phyloP scores from a whole-genome alignment of 2,797 vertebrate genomes.

The Artibeus jamaicensis region DNA sequence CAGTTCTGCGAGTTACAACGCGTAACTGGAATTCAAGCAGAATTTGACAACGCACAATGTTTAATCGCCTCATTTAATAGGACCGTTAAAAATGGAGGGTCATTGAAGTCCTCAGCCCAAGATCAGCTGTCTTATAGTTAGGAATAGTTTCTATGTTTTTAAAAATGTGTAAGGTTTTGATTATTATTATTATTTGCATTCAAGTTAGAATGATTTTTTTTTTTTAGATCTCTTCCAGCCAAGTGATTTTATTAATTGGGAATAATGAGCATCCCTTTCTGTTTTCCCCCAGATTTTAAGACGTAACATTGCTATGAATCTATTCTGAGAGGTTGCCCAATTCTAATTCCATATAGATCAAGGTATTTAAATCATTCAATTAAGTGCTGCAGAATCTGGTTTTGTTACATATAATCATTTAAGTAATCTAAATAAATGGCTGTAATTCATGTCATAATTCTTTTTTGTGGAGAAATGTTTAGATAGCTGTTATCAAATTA shows the following conservation, averaged over 20 bases:
- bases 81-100: not conserved
- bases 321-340: not conserved
- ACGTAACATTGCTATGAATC: not conserved
- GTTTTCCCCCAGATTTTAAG: not conserved
- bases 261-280: not conserved
- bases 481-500: not conserved
- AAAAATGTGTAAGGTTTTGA: not conserved
- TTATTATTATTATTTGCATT: not conserved
- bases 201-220: not conserved
- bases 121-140: not conserved
- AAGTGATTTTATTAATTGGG: not conserved
- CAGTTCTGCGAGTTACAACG: not conserved
- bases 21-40: not conserved
- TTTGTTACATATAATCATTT: not conserved
- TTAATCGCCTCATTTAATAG: not conserved
- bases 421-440: not conserved
- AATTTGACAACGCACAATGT: not conserved
- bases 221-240: not conserved
- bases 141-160: not conserved
- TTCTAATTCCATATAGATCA: not conserved
- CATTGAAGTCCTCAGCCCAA: not conserved
- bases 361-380: not conserved
- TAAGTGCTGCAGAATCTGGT: not conserved
- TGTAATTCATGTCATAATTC: not conserved
- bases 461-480: not conserved